These are phyloP conservation scores for Brachypodius melanocephalos DNA, from an alignment of 2,113 vertebrate species.

Conservation along the genomic window DNA sequence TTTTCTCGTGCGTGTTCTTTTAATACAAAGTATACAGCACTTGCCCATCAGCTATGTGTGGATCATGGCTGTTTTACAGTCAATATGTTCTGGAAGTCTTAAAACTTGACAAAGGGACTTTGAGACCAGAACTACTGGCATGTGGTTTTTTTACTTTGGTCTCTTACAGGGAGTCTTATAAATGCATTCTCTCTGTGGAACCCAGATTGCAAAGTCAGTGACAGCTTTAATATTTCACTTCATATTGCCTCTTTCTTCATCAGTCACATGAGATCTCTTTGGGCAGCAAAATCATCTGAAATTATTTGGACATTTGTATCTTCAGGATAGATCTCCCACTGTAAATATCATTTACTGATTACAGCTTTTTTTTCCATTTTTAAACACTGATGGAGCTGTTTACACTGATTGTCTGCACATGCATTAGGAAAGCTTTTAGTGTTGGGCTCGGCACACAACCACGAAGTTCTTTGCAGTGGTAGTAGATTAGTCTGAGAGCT, in stretches of 20 bases:
- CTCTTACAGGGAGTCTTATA: not conserved
- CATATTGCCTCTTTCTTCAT: not conserved
- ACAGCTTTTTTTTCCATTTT: not conserved
- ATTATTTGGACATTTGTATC: not conserved
- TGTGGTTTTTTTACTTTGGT: not conserved
- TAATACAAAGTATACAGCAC: not conserved
- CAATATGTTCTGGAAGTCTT: not conserved
- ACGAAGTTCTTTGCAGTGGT: not conserved
- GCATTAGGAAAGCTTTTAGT: not conserved
- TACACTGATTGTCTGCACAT: not conserved
- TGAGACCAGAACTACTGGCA: not conserved
- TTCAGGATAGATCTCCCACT: not conserved
- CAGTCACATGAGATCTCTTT: not conserved
- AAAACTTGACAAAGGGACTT: not conserved
- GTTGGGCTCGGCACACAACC: not conserved
- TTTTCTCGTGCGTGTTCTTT: not conserved
- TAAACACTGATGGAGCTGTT: not conserved
- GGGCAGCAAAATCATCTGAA: not conserved
- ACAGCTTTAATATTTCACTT: not conserved
- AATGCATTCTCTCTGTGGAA: not conserved
- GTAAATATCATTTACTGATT: not conserved
- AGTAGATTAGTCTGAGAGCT: not conserved
- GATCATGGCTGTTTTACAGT: not conserved
- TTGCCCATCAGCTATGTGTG: not conserved
- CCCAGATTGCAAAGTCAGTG: not conserved